Conservation (phyloP, 1,140 invertebrate genomes). For the Tetragonula clypearis region DNA sequence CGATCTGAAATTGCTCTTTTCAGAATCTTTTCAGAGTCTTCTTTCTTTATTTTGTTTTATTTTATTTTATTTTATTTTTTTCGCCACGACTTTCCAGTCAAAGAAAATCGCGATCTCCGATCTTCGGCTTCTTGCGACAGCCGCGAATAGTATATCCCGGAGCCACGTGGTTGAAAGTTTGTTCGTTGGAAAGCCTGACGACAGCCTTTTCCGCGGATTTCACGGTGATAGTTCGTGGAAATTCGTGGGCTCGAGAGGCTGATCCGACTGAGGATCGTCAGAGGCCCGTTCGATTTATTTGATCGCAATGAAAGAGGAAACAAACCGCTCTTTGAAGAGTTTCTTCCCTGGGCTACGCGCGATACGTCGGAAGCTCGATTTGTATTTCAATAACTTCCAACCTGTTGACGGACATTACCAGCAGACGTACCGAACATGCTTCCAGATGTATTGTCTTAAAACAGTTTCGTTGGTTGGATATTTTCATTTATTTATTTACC, state of each 20-base stretch:
- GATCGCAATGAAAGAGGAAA: slow-evolving; percentile 14
- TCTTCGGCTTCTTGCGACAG: neutral
- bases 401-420: neutral
- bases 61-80: neutral
- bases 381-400: neutral
- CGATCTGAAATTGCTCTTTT: slow-evolving; percentile 12
- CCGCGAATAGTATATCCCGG: slow-evolving; percentile 6
- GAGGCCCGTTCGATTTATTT: slow-evolving; percentile 40
- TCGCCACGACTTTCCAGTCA: neutral
- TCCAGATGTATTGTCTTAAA: neutral
- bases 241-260: neutral
- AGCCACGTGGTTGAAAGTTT: neutral
- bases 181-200: neutral
- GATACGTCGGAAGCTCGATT: neutral
- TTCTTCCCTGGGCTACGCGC: neutral
- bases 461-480: neutral
- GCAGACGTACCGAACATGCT: neutral
- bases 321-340: slow-evolving; percentile 42
- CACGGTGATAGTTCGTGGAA: slow-evolving; percentile 20
- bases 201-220: neutral
- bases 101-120: slow-evolving; percentile 1
- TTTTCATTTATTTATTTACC: no score
- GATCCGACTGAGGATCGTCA: neutral
- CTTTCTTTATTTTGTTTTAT: no score
- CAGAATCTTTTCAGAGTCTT: no score